Evolutionary conservation across 2,113 vertebrate species (phyloP), one percentile per base, ranked within the genome.

Genomic region (Corapipo altera): DNA sequence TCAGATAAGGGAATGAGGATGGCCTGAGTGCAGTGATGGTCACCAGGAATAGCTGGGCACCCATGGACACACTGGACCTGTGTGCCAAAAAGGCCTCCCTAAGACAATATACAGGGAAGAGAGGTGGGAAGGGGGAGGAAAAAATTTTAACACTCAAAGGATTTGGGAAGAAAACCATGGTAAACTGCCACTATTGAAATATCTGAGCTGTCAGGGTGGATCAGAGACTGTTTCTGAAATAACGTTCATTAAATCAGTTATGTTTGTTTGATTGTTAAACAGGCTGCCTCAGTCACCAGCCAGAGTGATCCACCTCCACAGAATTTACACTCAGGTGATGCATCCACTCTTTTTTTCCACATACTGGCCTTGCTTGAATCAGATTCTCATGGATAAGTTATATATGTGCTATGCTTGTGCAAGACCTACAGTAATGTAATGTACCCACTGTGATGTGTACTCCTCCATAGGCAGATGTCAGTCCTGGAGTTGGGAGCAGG

Each of bases 41-140:
- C 59, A 37, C 6, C 43, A 55, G 43, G 21, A 62, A 92, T 32
- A 62, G 48, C 15, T 0, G 2, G 52, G 17, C 49, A 91, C 33
- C 23, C 1, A 4, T 0, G 1, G 30, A 54, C 44, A 66, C 48
- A 24, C 12, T 2, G 2, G 28, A 24, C 15, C 52, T 15, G 12
- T 4, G n/a, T 35, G 58, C 28, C 52, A 80, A 24, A 78, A 28
- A 69, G 35, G 37, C 14, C 41, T 85, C 39, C 46, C 51, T 37
- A n/a, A 69, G 67, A 17, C 8, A 27, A 67, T 2, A 3, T 3
- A 28, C 6, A 39, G 35, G 39, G 18, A 93, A 11, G 43, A 33
- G 3, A 44, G 19, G 33, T 17, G 41, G 26, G n/a, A 18, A 27
- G 55, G 20, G 23, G 12, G 22, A 71, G 59, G 28, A 12, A 85